Conservation (phyloP, 1,140 invertebrate species). For the Battus philenor region DNA sequence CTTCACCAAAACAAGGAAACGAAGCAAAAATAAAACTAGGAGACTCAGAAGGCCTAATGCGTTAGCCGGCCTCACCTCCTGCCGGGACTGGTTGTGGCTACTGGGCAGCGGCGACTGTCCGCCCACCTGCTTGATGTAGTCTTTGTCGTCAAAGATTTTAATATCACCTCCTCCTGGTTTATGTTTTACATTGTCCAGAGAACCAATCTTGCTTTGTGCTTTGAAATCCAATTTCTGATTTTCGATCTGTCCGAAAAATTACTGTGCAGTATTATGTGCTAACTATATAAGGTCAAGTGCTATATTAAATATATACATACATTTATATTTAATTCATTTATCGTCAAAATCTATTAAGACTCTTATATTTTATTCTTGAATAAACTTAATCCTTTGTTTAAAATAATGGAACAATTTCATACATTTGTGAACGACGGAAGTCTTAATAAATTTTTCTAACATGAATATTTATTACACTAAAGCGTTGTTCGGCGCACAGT, state of each 20-base stretch:
- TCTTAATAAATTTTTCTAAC: neutral
- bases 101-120: conserved; percentile 79
- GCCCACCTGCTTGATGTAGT: conserved; percentile 90
- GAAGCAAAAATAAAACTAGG: conserved; percentile 30
- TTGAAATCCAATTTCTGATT: conserved; percentile 90
- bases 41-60: conserved; percentile 29
- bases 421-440: too few relatives aligned
- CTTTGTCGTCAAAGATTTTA: conserved; percentile 96
- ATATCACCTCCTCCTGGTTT: conserved; percentile 94
- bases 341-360: too few relatives aligned
- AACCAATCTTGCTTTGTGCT: conserved; percentile 92
- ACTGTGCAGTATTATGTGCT: conserved; percentile 36
- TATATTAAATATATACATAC: conserved; percentile 1
- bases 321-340: neutral
- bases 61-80: conserved; percentile 77
- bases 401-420: too few relatives aligned
- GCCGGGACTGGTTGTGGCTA: conserved; percentile 79
- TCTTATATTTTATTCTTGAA: too few relatives aligned
- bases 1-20: conserved; percentile 39
- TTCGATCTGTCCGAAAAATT: conserved; percentile 84
- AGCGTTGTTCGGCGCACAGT: conserved; percentile 10
- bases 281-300: too few relatives aligned
- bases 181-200: conserved; percentile 95
- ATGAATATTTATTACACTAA: conserved; percentile 6
- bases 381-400: too few relatives aligned